Base-by-base conservation (phyloP, 2,113 vertebrate genomes). In the Conger conger region DNA sequence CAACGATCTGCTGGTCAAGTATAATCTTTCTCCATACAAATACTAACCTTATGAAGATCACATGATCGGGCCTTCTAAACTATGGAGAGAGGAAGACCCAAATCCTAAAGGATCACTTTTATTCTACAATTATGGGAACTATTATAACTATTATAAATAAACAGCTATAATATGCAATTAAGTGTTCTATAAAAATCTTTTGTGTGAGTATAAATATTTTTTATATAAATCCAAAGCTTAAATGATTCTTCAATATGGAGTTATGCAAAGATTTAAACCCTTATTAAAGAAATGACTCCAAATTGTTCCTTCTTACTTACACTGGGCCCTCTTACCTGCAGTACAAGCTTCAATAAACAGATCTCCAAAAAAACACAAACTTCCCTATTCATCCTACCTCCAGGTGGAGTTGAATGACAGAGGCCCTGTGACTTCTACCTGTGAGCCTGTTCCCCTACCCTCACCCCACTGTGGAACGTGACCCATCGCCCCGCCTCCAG, bases 341-440 rank as follows among this genome's bases (percentile, higher is more conserved):
- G 57, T 27, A 27, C 57, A 27, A 20, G 57, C 57, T 63, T 27
- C 57, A 63, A 4, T n/a, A 20, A 57, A 15, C 4, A 2, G 54
- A 63, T 63, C n/a, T 30, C 27, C 68, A 73, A 73, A 73, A 73
- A 73, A 73, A 33, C 68, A 73, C 23, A 73, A 33, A 23, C 68
- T 33, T 73, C 9, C 68, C 68, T 73, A 73, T 73, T n/a, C 27
- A 33, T 30, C 7, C 68, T 37, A 57, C 18, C n/a, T 38, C 87
- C 80, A 33, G n/a, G 76, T 84, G 20, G 42, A 33, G 27, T 73
- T 73, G n/a, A 73, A 33, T 73, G n/a, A n/a, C 68, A 33, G 27
- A n/a, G 68, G 81, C 86, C 86, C 85, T 83, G 36, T 60, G 68
- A 57, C 85, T 86, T 87, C 45, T 36, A 54, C 63, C 77, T 76